Conservation (phyloP, 1,140 invertebrate genomes). For the Drosophila nigrodunni region DNA sequence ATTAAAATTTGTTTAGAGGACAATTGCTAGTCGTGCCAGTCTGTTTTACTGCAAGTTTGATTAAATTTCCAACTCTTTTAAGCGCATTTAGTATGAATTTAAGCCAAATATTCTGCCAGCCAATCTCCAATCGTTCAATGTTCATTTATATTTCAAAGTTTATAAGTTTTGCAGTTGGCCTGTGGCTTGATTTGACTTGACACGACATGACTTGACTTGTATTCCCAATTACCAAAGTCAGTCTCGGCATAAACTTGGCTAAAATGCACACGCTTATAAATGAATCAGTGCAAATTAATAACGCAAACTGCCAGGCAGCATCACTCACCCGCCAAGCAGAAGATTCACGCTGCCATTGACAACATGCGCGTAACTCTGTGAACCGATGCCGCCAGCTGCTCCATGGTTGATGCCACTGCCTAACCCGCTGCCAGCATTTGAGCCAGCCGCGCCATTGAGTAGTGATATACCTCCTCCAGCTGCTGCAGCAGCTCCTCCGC, state of each 20-base stretch:
- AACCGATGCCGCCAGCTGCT: slow-evolving; percentile 43
- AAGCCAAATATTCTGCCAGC: neutral
- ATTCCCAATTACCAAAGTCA: neutral
- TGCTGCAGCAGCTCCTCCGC: neutral
- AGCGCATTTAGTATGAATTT: neutral
- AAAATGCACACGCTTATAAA: slow-evolving; percentile 24
- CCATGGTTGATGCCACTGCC: slow-evolving; percentile 31
- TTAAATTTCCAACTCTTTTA: neutral
- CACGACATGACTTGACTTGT: neutral
- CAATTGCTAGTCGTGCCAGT: no score
- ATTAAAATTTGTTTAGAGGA: no score
- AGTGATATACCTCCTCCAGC: slow-evolving; percentile 37
- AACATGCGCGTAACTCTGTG: slow-evolving; percentile 76
- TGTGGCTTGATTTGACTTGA: neutral
- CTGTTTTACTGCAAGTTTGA: no score
- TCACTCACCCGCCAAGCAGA: slow-evolving; percentile 87
- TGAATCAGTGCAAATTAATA: slow-evolving; percentile 41
- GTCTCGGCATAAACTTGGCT: slow-evolving; percentile 6
- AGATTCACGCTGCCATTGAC: slow-evolving; percentile 88
- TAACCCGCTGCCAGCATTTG: slow-evolving; percentile 5
- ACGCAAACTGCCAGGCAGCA: slow-evolving; percentile 18
- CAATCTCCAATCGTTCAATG: neutral
- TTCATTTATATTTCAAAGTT: slow-evolving; percentile 20
- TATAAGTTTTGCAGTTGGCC: slow-evolving; percentile 3
- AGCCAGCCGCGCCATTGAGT: slow-evolving; percentile 48